Evolutionary conservation across 2,888 invertebrate genomes (phyloP), one percentile per base, ranked within the genome.

Genomic region (Syrphus vitripennis): DNA sequence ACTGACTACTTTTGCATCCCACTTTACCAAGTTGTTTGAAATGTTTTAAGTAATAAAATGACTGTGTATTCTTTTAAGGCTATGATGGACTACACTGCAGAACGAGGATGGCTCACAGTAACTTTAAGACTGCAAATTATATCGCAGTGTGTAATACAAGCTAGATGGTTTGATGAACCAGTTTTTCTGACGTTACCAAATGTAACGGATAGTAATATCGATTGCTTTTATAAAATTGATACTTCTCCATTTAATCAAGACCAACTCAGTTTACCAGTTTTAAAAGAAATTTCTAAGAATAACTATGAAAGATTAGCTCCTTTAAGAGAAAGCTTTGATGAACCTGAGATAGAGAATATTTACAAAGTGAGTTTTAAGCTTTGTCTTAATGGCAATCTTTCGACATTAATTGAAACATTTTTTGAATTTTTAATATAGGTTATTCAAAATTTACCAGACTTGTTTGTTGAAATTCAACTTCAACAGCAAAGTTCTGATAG

Each of bases 11-110:
- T 12, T 34, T 9, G 0, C 5, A 37, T 37, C n/a, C 4, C 4
- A 37, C 34, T 34, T 34, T 34, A n/a, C n/a, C n/a, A n/a, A 34
- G 42, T 42, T 2, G 3, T 16, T 42, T 7, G 0, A 16, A 42
- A 42, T 16, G 1, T 40, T 1, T 40, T n/a, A 0, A 9, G 16
- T 42, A 16, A 4, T 7, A 34, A 5, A n/a, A 10, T 34, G 9
- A 10, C 10, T 3, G 3, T 34, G 2, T n/a, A 24, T 57, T 59
- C n/a, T 26, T 80, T 42, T 16, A 93, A 98, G 97, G 98, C 99
- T 21, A 98, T 99, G 97, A 96, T 99, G 89, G 99, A 99, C 93
- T 95, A 97, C 12, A 95, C 96, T 53, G 97, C 98, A 0, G 97
- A 98, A 91, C 94, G 95, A 88, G 98, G 98, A 61, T 99, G 98